These are phyloP conservation scores for Embidobia sp. DNA, from an alignment of 2,888 invertebrate species.

Conservation along the genomic window DNA sequence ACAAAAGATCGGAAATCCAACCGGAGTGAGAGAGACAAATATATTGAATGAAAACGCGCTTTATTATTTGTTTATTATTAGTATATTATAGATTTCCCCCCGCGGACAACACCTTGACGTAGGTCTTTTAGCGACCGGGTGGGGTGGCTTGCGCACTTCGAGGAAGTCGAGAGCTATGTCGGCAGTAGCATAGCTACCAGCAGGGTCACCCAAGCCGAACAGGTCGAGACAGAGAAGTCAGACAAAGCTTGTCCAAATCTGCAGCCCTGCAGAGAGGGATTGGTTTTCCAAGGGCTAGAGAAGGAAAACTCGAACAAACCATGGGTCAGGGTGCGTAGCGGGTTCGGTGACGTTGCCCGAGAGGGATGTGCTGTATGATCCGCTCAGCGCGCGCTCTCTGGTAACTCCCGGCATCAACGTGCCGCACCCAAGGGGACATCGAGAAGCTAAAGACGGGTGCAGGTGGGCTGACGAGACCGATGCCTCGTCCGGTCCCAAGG, in stretches of 20 bases:
- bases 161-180: constrained; percentile 12
- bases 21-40: too few species aligned
- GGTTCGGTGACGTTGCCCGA: too few species aligned
- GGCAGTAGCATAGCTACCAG: constrained; percentile 5
- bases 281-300: constrained; percentile 18
- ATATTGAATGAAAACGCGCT: too few species aligned
- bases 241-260: not conserved
- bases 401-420: not conserved
- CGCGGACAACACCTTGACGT: constrained; percentile 4
- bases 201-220: not conserved
- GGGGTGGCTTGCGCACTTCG: constrained; percentile 1
- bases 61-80: too few species aligned
- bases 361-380: too few species aligned
- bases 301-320: constrained; percentile 8
- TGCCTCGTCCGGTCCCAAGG: not conserved
- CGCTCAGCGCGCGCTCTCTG: too few species aligned
- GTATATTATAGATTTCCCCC: not conserved
- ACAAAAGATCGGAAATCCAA: too few species aligned
- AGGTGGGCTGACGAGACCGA: not conserved
- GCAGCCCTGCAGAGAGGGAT: constrained; percentile 16
- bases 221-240: constrained; percentile 5
- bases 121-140: constrained; percentile 1
- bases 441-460: constrained; percentile 1
- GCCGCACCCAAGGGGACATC: not conserved
- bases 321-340: too few species aligned